These are phyloP conservation scores for Oreochromis aureus DNA, from an alignment of 2,113 vertebrate genomes.

Conservation along the genomic window DNA sequence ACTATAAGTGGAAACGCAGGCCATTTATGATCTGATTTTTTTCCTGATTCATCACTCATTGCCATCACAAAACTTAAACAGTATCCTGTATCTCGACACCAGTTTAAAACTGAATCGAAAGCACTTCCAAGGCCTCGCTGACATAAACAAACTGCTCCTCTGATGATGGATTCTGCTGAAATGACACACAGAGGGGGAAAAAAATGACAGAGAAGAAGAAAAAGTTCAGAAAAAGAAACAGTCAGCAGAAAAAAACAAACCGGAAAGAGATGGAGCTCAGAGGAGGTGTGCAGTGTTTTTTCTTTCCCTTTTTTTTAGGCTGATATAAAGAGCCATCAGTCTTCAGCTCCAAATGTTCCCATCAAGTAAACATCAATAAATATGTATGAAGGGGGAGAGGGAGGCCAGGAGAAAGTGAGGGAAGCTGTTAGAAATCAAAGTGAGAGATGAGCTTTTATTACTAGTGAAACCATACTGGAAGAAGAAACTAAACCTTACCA, in stretches of 20 bases:
- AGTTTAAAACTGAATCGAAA: neutral
- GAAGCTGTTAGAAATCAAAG: neutral
- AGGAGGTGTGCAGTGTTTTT: neutral
- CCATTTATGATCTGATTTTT: neutral
- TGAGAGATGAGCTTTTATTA: neutral
- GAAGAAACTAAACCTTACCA: neutral
- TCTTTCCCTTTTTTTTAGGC: conserved; percentile 17
- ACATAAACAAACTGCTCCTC: conserved; percentile 37
- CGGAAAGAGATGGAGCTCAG: conserved; percentile 36
- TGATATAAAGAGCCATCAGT: conserved; percentile 61
- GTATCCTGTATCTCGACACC: neutral
- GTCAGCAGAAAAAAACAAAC: conserved; percentile 53
- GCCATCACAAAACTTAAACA: conserved; percentile 14
- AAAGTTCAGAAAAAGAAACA: conserved; percentile 41
- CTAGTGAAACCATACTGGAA: neutral
- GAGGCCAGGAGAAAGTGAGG: neutral
- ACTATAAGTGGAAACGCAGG: neutral
- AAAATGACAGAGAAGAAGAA: conserved; percentile 19
- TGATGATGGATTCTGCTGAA: conserved; percentile 47
- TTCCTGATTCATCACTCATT: conserved; percentile 36
- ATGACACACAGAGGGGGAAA: neutral
- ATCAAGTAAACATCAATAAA: conserved; percentile 60
- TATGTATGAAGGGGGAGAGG: conserved; percentile 34
- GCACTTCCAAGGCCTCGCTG: conserved; percentile 4
- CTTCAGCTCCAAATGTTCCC: conserved; percentile 50